Conservation (phyloP, 2,888 invertebrate genomes). For the Physocephala rufipes region DNA sequence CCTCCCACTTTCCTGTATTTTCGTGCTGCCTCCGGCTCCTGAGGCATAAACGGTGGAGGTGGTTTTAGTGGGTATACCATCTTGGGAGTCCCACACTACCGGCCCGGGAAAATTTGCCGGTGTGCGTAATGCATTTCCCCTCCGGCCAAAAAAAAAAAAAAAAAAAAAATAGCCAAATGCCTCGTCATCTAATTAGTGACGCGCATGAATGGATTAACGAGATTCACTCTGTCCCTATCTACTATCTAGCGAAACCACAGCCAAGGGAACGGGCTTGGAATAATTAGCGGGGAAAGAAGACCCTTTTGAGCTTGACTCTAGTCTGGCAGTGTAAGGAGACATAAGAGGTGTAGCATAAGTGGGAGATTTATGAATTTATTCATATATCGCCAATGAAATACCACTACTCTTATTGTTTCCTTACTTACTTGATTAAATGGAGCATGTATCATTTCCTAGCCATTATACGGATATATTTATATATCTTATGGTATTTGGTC, state of each 20-base stretch:
- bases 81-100: slow-evolving; percentile 6
- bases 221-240: slow-evolving; percentile 69
- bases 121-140: too few relatives aligned
- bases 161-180: too few relatives aligned
- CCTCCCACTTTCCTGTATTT: background rate
- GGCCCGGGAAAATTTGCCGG: background rate
- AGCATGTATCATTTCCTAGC: slow-evolving; percentile 40
- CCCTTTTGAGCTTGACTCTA: slow-evolving; percentile 1
- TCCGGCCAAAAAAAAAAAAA: too few relatives aligned
- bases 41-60: background rate
- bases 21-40: background rate
- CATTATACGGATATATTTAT: slow-evolving; percentile 6
- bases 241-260: slow-evolving; percentile 73
- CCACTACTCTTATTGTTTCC: background rate
- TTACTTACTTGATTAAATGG: slow-evolving; percentile 37
- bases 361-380: slow-evolving; percentile 3
- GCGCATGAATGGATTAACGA: slow-evolving; percentile 50
- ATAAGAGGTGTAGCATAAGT: slow-evolving; percentile 27
- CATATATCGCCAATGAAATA: slow-evolving; percentile 5
- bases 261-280: slow-evolving; percentile 46
- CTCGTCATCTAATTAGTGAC: too few relatives aligned
- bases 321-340: slow-evolving; percentile 19
- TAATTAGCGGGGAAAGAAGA: too few relatives aligned
- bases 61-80: background rate
- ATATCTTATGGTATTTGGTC: slow-evolving; percentile 14